A percentile compares a stretch with the other conserved stretches of the same genome.
Evolutionary conservation across 2,113 vertebrate genomes (phyloP).

Genomic region (Verasper variegatus): DNA sequence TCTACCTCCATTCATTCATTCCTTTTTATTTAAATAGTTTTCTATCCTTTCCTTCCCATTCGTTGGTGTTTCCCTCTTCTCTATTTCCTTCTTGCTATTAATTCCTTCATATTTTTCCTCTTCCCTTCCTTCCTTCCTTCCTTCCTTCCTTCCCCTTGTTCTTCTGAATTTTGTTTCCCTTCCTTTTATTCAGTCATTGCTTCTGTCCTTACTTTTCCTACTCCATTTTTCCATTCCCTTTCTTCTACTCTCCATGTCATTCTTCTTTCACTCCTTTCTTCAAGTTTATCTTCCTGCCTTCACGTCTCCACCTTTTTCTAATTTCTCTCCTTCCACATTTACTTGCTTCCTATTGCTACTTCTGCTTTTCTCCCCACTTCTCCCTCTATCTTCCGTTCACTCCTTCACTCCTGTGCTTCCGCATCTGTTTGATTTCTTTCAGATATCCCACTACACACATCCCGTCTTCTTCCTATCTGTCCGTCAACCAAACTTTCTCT

Average conservation of each 20-base stretch:
- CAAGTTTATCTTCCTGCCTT: background rate
- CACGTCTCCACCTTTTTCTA: background rate
- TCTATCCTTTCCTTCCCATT: too few relatives aligned
- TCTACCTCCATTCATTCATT: background rate
- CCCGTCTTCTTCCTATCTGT: background rate
- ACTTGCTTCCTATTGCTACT: background rate
- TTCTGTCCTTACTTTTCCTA: too few relatives aligned
- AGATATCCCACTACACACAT: background rate
- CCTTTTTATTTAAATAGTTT: background rate
- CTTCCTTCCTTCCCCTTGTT: too few relatives aligned
- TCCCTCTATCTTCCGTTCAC: background rate
- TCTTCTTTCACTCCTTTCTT: background rate
- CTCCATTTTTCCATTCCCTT: background rate
- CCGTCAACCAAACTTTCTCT: background rate
- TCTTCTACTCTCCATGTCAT: background rate
- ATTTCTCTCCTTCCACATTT: too few relatives aligned
- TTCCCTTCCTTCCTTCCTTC: too few relatives aligned
- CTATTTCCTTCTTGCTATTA: too few relatives aligned
- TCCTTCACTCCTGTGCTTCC: background rate
- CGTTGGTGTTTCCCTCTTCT: too few relatives aligned
- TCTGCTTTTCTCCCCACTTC: background rate
- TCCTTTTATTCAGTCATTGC: too few relatives aligned
- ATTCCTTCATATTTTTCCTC: too few relatives aligned
- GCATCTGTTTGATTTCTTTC: background rate
- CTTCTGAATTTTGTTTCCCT: too few relatives aligned